Base-by-base conservation (phyloP, 1,140 invertebrate genomes). In the Elymnias hypermnestra region DNA sequence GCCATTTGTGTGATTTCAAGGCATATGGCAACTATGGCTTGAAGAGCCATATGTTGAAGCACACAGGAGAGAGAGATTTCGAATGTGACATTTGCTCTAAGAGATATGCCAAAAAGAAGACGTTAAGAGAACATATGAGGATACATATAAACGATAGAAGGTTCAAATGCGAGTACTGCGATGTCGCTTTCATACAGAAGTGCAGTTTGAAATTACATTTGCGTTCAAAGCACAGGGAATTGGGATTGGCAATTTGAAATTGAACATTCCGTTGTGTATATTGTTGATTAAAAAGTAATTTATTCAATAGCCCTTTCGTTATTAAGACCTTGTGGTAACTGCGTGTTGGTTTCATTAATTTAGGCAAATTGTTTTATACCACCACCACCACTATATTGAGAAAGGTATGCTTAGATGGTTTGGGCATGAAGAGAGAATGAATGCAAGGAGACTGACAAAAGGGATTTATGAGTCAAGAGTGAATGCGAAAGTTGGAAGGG, bases 61-160 rank as follows among this genome's bases (percentile, higher is more conserved):
- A 89, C 48, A 91, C 90, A 0, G 91, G 92, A 0, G 89, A 91
- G 47, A 90, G 91, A 36, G 92, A 92, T 3, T 92, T 93, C 66
- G 88, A 91, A 51, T 88, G 87, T 60, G 85, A 87, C 0, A 79
- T 89, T n/a, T 94, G 93, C 65, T 85, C 87, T 8, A 89, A 89
- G 42, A 78, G 55, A 63, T 91, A 87, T 66, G 89, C 78, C 0
- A 65, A 78, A 3, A 85, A 86, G 50, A 83, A 76, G 6, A 74
- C 86, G 9, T 67, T 89, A 15, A 75, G 79, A 5, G 78, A 85
- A 13, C 88, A 89, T 45, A 56, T 86, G 15, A 83, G 86, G 43
- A 86, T 89, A 42, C 90, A 91, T 66, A 69, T 15, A 3, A 25
- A 60, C 10, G 57, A 60, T 9, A 36, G 53, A 13, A 13, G 61